Percentiles rank a stretch among this genome's conserved stretches.
phyloP scores from a whole-genome alignment of 2,797 vertebrate genomes.

The Argentina silus region DNA sequence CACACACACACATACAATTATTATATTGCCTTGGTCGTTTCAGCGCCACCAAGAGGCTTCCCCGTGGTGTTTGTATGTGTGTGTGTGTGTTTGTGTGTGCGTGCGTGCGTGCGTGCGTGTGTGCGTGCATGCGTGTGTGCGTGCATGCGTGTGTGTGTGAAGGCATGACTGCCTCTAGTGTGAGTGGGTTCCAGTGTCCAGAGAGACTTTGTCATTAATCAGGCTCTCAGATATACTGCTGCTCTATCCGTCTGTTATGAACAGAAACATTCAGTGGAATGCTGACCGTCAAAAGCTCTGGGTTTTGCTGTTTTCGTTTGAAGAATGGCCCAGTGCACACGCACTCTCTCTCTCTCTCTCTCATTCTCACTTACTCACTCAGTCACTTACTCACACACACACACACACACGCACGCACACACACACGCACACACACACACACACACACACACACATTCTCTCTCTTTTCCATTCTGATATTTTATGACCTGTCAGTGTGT shows the following conservation, averaged over 20 bases:
- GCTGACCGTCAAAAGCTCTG: constrained; percentile 20
- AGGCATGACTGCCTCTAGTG: not conserved
- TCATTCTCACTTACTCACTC: not conserved
- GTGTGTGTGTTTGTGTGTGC: not conserved
- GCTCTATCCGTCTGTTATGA: not conserved
- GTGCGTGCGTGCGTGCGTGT: not conserved
- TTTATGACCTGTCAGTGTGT: constrained; percentile 35
- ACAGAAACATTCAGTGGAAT: constrained; percentile 3
- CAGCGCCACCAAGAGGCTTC: not conserved
- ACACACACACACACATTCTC: not conserved
- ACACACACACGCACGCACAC: not conserved
- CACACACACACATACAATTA: not conserved
- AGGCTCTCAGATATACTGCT: constrained; percentile 5
- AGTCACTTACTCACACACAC: not conserved
- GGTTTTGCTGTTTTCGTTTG: constrained; percentile 4
- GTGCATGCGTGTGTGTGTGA: not conserved
- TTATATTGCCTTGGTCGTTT: not conserved
- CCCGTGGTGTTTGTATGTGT: not conserved
- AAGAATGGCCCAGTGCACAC: not conserved
- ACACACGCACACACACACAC: not conserved
- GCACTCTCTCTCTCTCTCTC: not conserved
- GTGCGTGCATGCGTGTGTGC: not conserved
- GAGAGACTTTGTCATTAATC: constrained; percentile 20
- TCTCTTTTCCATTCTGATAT: constrained; percentile 28
- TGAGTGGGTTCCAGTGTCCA: not conserved